Evolutionary conservation across 2,797 vertebrate genomes (phyloP).

Genomic region (Lagorchestes hirsutus): DNA sequence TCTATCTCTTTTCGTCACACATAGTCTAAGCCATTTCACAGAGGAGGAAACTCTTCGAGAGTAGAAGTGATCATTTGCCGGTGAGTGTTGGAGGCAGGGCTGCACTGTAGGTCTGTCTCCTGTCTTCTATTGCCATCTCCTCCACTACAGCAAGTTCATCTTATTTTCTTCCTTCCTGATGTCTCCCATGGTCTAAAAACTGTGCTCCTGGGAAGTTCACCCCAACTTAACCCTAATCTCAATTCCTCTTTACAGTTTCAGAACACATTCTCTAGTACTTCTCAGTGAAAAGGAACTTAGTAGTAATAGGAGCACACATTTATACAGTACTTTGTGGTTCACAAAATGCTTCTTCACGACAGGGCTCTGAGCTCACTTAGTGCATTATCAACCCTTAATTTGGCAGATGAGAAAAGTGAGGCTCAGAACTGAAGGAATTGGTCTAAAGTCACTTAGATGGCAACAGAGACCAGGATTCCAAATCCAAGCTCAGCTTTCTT

Average conservation of each 20-base stretch:
- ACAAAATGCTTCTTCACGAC: not conserved
- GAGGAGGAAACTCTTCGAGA: not conserved
- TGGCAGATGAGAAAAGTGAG: not conserved
- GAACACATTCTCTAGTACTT: not conserved
- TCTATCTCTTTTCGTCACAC: not conserved
- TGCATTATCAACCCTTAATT: not conserved
- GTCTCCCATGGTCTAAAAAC: not conserved
- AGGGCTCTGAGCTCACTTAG: not conserved
- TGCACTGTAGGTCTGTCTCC: not conserved
- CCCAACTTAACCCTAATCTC: not conserved
- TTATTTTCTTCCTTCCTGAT: not conserved
- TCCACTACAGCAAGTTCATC: not conserved
- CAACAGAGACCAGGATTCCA: not conserved
- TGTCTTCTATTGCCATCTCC: not conserved
- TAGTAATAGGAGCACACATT: not conserved
- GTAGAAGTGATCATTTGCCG: not conserved
- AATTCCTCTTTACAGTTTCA: conserved; percentile 1
- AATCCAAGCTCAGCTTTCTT: not conserved
- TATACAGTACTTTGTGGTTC: not conserved
- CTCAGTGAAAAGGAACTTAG: not conserved
- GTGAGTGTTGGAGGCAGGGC: not conserved
- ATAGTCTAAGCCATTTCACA: not conserved
- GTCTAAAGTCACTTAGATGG: not conserved
- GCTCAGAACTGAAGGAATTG: not conserved
- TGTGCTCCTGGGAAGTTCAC: not conserved